Base-by-base conservation (phyloP, 2,888 invertebrate genomes). In the Buathra laborator region DNA sequence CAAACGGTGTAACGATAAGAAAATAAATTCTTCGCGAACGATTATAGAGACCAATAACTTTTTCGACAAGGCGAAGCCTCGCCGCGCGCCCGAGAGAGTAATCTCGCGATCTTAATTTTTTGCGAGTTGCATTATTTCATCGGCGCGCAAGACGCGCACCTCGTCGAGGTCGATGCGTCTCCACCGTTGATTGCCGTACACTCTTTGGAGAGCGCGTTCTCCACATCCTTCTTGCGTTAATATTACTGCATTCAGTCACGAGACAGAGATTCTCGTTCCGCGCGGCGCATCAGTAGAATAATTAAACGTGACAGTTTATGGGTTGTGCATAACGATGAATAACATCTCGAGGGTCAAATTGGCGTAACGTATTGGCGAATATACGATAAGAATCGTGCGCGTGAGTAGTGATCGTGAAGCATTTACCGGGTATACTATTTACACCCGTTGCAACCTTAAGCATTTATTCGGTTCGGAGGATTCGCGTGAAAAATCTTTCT, bases 231-330 rank as follows among this genome's bases (percentile, higher is more conserved):
- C 56, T 24, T 19, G 1, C 56, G 24, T 7, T 32, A 51, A n/a
- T 32, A 51, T 48, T 32, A 53, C 19, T 32, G 32, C 29, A 29
- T 32, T 51, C 16, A 53, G 56, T 56, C 43, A 43, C 10, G 43
- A 19, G 56, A 56, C 37, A 9, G 37, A 71, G 53, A 56, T 12
- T 53, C n/a, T 56, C 56, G 37, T n/a, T 43, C 1, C 19, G 19
- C 56, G 56, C 10, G 14, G 16, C 16, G 19, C 12, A 71, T 71
- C 56, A 24, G 53, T 32, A 29, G 48, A 56, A 46, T 71, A 79
- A 83, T 83, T 83, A 66, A 37, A 19, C 66, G 43, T 64, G 71
- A 81, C 56, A 80, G 44, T 72, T 80, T 70, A 84, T 67, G 66
- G 56, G 56, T 56, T 3, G 10, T 12, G 19, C 56, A 56, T 56